phyloP scores from a whole-genome alignment of 2,888 invertebrate species.

The Drosophila antonietae region DNA sequence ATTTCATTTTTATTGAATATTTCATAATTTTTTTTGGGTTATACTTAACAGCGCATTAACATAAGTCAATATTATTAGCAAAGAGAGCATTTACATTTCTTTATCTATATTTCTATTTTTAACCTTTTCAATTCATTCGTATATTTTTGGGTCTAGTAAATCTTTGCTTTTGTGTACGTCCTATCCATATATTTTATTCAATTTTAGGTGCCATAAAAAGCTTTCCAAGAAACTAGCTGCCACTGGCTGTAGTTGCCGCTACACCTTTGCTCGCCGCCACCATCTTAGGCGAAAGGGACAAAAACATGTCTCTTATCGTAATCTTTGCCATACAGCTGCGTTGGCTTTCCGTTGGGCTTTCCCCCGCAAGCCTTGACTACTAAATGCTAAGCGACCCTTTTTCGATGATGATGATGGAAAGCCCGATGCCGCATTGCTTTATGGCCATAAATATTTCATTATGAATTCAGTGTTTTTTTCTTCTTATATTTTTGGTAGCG shows the following conservation, averaged over 20 bases:
- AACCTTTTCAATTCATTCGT: conserved; percentile 14
- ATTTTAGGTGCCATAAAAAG: conserved; percentile 22
- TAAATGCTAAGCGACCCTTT: conserved; percentile 53
- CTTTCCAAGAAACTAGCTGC: conserved; percentile 36
- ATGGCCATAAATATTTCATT: conserved; percentile 80
- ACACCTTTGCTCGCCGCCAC: conserved; percentile 15
- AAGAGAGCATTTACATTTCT: too few species aligned
- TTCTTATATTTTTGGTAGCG: conserved; percentile 42
- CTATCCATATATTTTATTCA: conserved; percentile 16
- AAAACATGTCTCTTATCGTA: conserved; percentile 70
- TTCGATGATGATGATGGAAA: conserved; percentile 65
- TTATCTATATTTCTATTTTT: background rate
- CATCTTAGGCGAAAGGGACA: conserved; percentile 19
- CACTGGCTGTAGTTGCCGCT: conserved; percentile 15
- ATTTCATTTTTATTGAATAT: too few species aligned
- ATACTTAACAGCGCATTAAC: background rate
- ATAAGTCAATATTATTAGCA: background rate
- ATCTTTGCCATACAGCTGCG: conserved; percentile 79
- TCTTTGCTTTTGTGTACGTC: background rate
- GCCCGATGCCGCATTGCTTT: conserved; percentile 73
- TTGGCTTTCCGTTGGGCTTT: conserved; percentile 63
- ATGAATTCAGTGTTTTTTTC: conserved; percentile 60
- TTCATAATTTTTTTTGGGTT: too few species aligned
- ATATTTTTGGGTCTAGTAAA: conserved; percentile 2
- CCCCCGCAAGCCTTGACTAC: conserved; percentile 1